Evolutionary conservation across 2,888 invertebrate species (phyloP).

Genomic region (Ligdia adustata): DNA sequence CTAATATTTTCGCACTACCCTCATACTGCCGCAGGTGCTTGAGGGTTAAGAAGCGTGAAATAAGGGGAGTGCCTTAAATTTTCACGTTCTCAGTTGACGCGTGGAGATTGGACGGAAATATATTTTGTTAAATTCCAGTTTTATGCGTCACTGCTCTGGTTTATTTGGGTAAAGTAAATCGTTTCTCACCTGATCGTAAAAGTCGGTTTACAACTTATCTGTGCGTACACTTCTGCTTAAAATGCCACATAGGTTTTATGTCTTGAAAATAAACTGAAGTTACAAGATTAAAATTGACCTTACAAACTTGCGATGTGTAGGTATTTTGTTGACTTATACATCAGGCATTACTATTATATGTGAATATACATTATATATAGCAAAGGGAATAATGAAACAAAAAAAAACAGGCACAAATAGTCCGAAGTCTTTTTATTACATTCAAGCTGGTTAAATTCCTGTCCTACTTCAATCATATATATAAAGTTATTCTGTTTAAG

Average conservation of each 20-base stretch:
- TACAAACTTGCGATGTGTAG: not conserved
- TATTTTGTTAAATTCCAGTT: constrained; percentile 31
- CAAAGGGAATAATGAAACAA: too few species aligned
- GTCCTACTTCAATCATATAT: too few species aligned
- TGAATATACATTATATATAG: too few species aligned
- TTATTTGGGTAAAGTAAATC: constrained; percentile 26
- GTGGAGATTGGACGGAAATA: constrained; percentile 25
- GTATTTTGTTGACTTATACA: too few species aligned
- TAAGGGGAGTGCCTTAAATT: constrained; percentile 64
- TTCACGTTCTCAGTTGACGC: constrained; percentile 29
- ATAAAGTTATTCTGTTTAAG: too few species aligned
- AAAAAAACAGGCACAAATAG: too few species aligned
- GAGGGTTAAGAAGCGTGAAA: constrained; percentile 65
- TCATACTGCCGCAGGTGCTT: constrained; percentile 54
- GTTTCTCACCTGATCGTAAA: constrained; percentile 24
- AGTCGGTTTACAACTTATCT: constrained; percentile 21
- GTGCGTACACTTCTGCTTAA: constrained; percentile 5
- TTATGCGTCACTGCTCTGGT: constrained; percentile 27
- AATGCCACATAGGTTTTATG: constrained; percentile 1
- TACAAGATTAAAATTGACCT: not conserved
- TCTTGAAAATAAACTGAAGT: not conserved
- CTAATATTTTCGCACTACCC: constrained; percentile 70
- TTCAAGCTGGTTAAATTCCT: too few species aligned
- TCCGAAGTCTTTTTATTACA: too few species aligned
- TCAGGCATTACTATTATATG: too few species aligned